phyloP scores from a whole-genome alignment of 2,113 vertebrate genomes.

The Silurus glanis region DNA sequence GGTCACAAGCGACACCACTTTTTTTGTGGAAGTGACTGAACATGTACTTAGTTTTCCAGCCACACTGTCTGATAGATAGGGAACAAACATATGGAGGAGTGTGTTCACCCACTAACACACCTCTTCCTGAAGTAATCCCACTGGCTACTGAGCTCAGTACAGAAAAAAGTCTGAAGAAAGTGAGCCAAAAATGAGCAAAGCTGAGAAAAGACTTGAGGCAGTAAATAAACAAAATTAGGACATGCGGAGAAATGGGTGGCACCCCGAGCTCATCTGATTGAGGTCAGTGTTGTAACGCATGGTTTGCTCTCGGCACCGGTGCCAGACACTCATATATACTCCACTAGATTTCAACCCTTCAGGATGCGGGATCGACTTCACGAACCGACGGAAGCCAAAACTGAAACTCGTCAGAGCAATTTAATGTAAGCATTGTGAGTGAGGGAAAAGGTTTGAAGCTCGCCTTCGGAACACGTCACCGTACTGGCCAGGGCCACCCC shows the following conservation, averaged over 20 bases:
- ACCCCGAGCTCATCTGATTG: slow-evolving; percentile 39
- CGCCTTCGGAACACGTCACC: slow-evolving; percentile 6
- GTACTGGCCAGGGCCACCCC: slow-evolving; percentile 18
- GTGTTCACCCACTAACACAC: neutral
- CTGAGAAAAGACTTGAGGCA: slow-evolving; percentile 24
- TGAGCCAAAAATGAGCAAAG: neutral
- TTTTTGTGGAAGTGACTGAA: neutral
- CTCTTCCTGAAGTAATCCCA: neutral
- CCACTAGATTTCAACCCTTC: neutral
- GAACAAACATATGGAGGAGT: neutral
- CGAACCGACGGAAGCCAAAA: neutral
- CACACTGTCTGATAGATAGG: neutral
- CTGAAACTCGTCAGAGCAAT: neutral
- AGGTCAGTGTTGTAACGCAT: slow-evolving; percentile 40
- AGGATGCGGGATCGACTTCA: neutral
- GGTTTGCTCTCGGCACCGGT: slow-evolving; percentile 22
- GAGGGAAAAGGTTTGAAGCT: neutral
- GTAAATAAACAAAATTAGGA: slow-evolving; percentile 19
- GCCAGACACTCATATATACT: slow-evolving; percentile 2
- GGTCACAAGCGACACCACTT: neutral
- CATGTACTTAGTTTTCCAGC: neutral
- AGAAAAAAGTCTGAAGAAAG: neutral
- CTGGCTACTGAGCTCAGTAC: neutral
- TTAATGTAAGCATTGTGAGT: neutral
- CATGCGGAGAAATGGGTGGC: slow-evolving; percentile 19